These are phyloP conservation scores for Gymnocypris eckloni DNA, from an alignment of 2,797 vertebrate species.

Conservation along the genomic window DNA sequence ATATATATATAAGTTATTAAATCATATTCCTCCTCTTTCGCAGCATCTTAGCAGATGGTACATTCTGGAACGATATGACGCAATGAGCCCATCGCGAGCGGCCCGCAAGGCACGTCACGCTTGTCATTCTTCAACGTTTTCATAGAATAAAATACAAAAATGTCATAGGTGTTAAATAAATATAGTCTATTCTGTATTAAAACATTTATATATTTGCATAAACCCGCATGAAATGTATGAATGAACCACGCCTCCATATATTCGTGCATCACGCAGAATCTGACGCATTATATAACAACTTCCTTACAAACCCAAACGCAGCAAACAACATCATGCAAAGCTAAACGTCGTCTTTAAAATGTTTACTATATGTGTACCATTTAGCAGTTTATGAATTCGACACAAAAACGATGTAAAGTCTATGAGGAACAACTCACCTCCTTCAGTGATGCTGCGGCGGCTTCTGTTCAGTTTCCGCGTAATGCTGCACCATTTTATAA, in stretches of 20 bases:
- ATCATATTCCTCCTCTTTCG: not conserved
- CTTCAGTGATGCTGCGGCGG: conserved; percentile 67
- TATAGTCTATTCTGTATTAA: not conserved
- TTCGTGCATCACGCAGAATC: not conserved
- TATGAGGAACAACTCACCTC: conserved; percentile 33
- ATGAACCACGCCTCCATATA: conserved; percentile 34
- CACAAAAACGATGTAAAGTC: not conserved
- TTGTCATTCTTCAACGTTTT: not conserved
- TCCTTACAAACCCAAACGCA: not conserved
- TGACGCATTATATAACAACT: conserved; percentile 12
- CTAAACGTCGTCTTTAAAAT: not conserved
- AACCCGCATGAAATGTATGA: not conserved
- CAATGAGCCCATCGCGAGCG: conserved; percentile 28
- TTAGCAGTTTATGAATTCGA: no score
- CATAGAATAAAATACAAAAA: not conserved
- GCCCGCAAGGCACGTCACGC: conserved; percentile 21
- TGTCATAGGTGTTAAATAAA: not conserved
- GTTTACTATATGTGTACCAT: not conserved
- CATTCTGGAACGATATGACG: conserved; percentile 60
- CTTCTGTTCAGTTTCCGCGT: conserved; percentile 47
- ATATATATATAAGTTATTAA: not conserved
- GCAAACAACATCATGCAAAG: not conserved
- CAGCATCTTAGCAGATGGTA: conserved; percentile 32
- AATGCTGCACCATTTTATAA: conserved; percentile 62
- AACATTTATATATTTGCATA: not conserved